phyloP scores from a whole-genome alignment of 2,888 invertebrate species.

The Tubiluchus corallicola region DNA sequence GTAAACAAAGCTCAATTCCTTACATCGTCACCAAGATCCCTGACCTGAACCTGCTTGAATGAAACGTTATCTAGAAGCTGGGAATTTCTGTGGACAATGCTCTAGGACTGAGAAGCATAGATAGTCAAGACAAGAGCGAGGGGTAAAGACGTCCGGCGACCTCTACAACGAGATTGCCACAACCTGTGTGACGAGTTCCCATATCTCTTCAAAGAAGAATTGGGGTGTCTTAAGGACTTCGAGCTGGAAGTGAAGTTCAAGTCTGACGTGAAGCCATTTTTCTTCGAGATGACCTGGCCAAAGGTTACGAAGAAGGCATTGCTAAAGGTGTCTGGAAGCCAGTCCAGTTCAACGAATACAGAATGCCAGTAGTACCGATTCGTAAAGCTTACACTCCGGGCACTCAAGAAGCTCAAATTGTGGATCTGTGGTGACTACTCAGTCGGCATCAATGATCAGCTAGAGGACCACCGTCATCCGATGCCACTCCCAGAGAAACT shows the following conservation, averaged over 20 bases:
- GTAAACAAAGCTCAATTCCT: no score
- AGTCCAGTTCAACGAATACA: conserved; percentile 8
- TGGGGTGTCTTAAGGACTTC: conserved; percentile 10
- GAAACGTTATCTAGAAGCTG: no score
- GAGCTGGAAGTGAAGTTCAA: conserved; percentile 11
- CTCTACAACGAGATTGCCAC: conserved; percentile 2
- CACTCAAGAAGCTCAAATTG: background rate
- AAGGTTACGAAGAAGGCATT: conserved; percentile 9
- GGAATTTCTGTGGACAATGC: no score
- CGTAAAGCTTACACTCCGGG: conserved; percentile 6
- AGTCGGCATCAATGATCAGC: background rate
- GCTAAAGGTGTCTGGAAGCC: conserved; percentile 10
- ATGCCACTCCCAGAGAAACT: background rate
- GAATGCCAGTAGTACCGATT: conserved; percentile 4
- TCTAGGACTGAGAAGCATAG: no score
- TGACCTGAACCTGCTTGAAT: background rate
- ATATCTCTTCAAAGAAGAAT: conserved; percentile 10
- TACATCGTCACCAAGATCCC: background rate
- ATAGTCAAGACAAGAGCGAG: no score
- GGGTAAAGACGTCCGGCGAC: background rate
- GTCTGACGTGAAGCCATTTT: conserved; percentile 7
- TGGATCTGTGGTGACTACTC: background rate
- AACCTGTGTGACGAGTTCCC: conserved; percentile 10
- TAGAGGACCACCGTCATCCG: background rate
- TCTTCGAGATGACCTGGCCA: conserved; percentile 7